These are phyloP conservation scores for Phalloptychus januarius DNA, from an alignment of 2,797 vertebrate species.

Conservation along the genomic window DNA sequence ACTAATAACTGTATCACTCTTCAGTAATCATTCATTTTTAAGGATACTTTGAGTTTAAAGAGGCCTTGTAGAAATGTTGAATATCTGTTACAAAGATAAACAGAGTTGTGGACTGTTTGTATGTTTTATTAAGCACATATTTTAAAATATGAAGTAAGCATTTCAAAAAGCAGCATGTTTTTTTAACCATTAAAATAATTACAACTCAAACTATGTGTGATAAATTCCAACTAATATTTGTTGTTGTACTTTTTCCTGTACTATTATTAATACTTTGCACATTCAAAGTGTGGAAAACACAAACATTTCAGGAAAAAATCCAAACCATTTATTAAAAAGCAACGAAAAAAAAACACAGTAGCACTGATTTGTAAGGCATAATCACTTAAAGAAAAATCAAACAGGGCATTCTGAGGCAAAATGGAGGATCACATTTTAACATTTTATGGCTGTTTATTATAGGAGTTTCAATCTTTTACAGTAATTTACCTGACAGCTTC, in stretches of 20 bases:
- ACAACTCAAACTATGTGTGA: neutral
- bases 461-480: neutral
- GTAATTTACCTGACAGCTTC: conserved; percentile 87
- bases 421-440: neutral
- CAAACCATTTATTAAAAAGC: neutral
- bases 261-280: neutral
- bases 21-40: neutral
- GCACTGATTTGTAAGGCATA: neutral
- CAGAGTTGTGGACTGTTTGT: too few species aligned
- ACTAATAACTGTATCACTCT: neutral
- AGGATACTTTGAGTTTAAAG: neutral
- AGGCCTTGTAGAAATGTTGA: neutral
- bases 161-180: neutral
- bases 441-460: neutral
- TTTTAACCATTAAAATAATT: neutral
- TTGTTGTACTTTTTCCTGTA: neutral
- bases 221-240: neutral
- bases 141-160: neutral
- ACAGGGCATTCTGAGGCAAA: neutral
- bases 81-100: neutral
- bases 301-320: neutral
- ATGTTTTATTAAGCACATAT: neutral
- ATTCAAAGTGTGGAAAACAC: neutral
- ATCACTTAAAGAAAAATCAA: too few species aligned
- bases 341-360: neutral